phyloP scores from a whole-genome alignment of 2,113 vertebrate genomes.

The rabbit (Oryctolagus cuniculus) region mOryCun1.1 NC_091435.1:175243501-175244000 shows the following conservation, averaged over 20 bases:
- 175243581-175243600: too few relatives aligned
- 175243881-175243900: neutral
- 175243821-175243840: neutral
- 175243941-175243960: neutral
- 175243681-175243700: neutral
- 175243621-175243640: neutral
- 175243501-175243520: too few relatives aligned
- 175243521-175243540: too few relatives aligned
- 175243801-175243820: neutral
- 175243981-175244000: slow-evolving; percentile 97
- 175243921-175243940: neutral
- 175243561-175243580: too few relatives aligned
- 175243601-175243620: too few relatives aligned
- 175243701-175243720: neutral
- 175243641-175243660: neutral
- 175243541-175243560: too few relatives aligned
- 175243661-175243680: neutral
- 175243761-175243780: neutral
- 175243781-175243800: neutral
- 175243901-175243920: neutral
- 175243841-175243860: neutral
- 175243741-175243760: neutral
- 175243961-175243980: slow-evolving; percentile 79
- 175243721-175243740: neutral
- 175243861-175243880: neutral